Evolutionary conservation across 2,113 vertebrate genomes (phyloP).

Genomic region (Grallaria varia): DNA sequence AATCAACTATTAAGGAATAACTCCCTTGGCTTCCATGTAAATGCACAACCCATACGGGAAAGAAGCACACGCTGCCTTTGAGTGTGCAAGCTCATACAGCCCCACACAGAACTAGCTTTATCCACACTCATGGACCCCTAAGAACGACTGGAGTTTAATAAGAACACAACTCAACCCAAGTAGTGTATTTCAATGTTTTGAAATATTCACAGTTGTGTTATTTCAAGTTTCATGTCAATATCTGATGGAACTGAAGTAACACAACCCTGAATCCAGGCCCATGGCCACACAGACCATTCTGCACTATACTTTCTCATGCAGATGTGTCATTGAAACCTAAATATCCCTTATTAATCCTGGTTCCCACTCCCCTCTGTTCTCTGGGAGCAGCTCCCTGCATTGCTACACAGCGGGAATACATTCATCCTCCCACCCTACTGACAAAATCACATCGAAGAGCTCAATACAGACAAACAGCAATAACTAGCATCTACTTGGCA

Average conservation of each 20-base stretch:
- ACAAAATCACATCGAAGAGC: neutral
- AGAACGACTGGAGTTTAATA: neutral
- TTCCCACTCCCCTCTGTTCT: neutral
- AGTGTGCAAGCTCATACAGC: neutral
- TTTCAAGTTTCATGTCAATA: neutral
- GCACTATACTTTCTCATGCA: neutral
- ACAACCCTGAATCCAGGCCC: neutral
- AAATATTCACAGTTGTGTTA: neutral
- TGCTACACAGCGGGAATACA: neutral
- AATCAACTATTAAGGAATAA: neutral
- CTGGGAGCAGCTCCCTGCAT: neutral
- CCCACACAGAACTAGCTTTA: neutral
- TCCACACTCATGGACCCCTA: neutral
- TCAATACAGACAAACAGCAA: neutral
- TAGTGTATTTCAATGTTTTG: neutral
- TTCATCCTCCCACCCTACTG: neutral
- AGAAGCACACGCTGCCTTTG: neutral
- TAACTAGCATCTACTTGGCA: conserved; percentile 35
- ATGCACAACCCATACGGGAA: neutral
- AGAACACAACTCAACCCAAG: neutral
- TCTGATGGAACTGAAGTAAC: neutral
- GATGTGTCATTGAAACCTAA: neutral
- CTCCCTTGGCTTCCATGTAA: neutral
- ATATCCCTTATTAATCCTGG: neutral
- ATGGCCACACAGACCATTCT: neutral